A percentile compares a stretch with the other conserved stretches of the same genome.
Conservation (phyloP, 2,888 invertebrate genomes). For the Beris chalybata region DNA sequence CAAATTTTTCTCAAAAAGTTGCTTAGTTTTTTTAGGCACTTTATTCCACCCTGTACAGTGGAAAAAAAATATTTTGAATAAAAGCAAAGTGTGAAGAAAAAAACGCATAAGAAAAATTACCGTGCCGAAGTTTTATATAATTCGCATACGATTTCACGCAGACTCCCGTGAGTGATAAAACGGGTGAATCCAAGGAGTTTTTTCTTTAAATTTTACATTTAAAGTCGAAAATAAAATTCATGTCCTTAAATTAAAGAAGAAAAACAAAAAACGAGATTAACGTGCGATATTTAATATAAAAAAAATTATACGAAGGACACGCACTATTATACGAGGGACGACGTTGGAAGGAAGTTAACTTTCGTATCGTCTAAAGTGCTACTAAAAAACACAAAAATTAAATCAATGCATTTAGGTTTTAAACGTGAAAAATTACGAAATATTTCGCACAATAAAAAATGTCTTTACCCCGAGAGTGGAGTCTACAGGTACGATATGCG, state of each 20-base stretch:
- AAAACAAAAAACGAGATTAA: too few relatives aligned
- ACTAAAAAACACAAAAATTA: conserved; percentile 52
- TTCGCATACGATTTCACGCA: conserved; percentile 19
- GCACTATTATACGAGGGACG: neutral
- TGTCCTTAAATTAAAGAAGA: too few relatives aligned
- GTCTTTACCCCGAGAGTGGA: conserved; percentile 57
- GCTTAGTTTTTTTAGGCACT: conserved; percentile 22
- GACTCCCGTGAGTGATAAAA: conserved; percentile 17
- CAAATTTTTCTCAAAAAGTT: conserved; percentile 16
- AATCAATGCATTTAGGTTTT: conserved; percentile 59
- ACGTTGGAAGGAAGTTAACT: conserved; percentile 12
- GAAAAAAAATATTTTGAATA: conserved; percentile 9
- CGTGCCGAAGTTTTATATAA: conserved; percentile 25
- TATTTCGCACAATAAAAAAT: conserved; percentile 56
- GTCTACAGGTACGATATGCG: conserved; percentile 50
- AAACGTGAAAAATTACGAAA: conserved; percentile 58
- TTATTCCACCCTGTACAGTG: conserved; percentile 23
- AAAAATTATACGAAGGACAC: neutral
- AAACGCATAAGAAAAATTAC: conserved; percentile 12
- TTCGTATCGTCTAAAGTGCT: conserved; percentile 40
- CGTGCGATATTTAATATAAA: too few relatives aligned
- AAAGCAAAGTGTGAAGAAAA: neutral
- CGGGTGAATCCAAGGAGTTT: neutral
- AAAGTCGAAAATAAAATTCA: too few relatives aligned
- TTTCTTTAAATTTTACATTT: too few relatives aligned